These are phyloP conservation scores for Erpobdella octoculata DNA, from an alignment of 2,888 invertebrate genomes.

Conservation along the genomic window DNA sequence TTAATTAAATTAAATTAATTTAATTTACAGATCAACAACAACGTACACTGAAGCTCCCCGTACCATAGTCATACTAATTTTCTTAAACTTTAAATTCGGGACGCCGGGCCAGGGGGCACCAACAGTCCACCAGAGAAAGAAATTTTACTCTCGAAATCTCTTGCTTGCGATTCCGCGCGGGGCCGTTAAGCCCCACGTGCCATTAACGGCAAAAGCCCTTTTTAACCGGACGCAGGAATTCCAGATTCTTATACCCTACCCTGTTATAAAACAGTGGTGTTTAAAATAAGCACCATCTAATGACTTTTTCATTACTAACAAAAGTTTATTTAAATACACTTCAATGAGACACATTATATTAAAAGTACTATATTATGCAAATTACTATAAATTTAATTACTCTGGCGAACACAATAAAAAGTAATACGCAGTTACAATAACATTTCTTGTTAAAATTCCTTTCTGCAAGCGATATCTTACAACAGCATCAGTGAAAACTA, in stretches of 20 bases:
- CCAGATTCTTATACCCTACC: not conserved
- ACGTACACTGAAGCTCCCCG: not conserved
- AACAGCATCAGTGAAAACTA: too few species aligned
- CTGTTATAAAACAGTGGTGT: not conserved
- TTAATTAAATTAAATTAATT: too few species aligned
- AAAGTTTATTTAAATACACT: not conserved
- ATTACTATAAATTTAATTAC: too few species aligned
- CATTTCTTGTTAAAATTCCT: too few species aligned
- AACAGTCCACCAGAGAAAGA: slow-evolving; percentile 43
- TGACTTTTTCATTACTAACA: not conserved
- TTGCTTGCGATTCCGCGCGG: slow-evolving; percentile 49
- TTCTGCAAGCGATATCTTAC: too few species aligned
- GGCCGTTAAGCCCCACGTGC: slow-evolving; percentile 38
- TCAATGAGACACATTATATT: too few species aligned
- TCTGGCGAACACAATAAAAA: too few species aligned
- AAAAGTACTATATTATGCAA: too few species aligned
- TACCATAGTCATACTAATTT: not conserved
- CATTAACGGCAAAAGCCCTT: slow-evolving; percentile 44
- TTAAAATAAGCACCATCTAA: too few species aligned
- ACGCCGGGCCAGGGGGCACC: slow-evolving; percentile 41
- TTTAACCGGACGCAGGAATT: slow-evolving; percentile 25
- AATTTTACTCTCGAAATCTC: slow-evolving; percentile 50
- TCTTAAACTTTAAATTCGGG: slow-evolving; percentile 27
- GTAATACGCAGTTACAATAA: too few species aligned
- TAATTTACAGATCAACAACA: too few species aligned